Base-by-base conservation (phyloP, 2,888 invertebrate genomes). In the Magallana nippona region DNA sequence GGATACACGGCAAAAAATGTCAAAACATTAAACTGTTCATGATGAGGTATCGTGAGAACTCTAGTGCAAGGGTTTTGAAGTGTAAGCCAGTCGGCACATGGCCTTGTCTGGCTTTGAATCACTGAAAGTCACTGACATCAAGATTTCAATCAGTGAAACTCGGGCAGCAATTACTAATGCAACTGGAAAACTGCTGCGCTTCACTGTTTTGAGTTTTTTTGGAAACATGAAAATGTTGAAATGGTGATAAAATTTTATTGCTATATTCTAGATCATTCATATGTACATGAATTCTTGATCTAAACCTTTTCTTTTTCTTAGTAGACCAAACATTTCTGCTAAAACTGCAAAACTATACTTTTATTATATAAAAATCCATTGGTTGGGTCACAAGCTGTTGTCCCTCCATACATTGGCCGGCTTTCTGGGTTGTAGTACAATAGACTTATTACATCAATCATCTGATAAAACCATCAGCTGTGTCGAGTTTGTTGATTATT, bases 61-160 rank as follows among this genome's bases (percentile, higher is more conserved):
- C 32, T 15, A 71, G 27, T 32, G 13, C 71, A 3, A 71, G 71
- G 22, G 71, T 71, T 71, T 71, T 27, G 71, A 11, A 15, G 19
- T 15, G 71, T 71, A 10, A 71, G 17, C 17, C 17, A 27, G 13
- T 15, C 27, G 15, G 22, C 71, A 71, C 71, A 71, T 71, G 71
- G 71, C 71, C 71, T 71, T 71, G 71, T 71, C 71, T 71, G 27
- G 71, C 27, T 71, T 71, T 22, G 27, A 22, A 27, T 71, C 32
- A 15, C 5, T 27, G 10, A 15, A 71, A 32, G 71, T 13, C 71
- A 71, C 71, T 71, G 71, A 71, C 71, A 27, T 22, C 32, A 32
- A 71, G 71, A 71, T 71, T 15, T 27, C 11, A 27, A 71, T 71
- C 71, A 27, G 71, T 71, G 10, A 71, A 71, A 71, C 44, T 27